These are phyloP conservation scores for Catharus fuscescens DNA, from an alignment of 2,113 vertebrate species.

Conservation along the genomic window DNA sequence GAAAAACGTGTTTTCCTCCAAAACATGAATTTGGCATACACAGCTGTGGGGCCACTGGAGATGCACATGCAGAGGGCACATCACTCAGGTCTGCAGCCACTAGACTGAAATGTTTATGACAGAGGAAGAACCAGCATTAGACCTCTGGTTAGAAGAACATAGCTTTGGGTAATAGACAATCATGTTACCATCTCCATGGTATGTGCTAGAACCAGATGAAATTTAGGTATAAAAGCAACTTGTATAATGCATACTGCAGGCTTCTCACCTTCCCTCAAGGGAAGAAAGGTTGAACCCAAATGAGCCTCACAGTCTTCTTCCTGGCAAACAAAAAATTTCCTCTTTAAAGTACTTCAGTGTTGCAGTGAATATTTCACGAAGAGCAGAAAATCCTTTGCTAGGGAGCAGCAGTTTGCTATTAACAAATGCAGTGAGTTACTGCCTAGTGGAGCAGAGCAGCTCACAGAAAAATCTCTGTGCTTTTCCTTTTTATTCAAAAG, in stretches of 20 bases:
- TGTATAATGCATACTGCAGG: neutral
- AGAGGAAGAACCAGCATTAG: neutral
- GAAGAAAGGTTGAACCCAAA: neutral
- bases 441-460: neutral
- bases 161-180: neutral
- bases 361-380: neutral
- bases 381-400: neutral
- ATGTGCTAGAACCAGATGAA: neutral
- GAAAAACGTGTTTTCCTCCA: neutral
- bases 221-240: neutral
- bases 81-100: neutral
- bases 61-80: neutral
- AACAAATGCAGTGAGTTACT: neutral
- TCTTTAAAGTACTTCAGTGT: neutral
- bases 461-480: neutral
- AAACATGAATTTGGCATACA: fast-evolving
- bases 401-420: neutral
- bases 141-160: neutral
- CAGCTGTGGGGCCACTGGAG: neutral
- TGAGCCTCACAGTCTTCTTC: neutral
- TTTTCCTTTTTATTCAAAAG: neutral
- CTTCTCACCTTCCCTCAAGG: neutral
- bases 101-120: neutral
- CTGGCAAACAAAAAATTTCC: neutral
- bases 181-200: neutral